phyloP scores from a whole-genome alignment of 1,140 invertebrate genomes.

The Drosophila guanche region DNA sequence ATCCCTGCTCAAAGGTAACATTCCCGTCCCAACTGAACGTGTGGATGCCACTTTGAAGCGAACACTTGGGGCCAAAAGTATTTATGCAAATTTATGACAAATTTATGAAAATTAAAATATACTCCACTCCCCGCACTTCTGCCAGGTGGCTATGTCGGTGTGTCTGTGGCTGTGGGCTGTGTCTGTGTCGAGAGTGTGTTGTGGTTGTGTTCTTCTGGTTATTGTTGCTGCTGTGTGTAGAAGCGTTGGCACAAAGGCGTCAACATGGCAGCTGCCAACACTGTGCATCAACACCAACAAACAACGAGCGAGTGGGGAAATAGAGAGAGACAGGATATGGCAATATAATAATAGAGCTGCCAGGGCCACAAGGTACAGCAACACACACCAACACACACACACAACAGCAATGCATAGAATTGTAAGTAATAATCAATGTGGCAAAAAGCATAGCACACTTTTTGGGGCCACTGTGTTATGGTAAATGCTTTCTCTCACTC shows the following conservation, averaged over 20 bases:
- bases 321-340: slow-evolving; percentile 9
- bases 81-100: slow-evolving; percentile 71
- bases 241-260: slow-evolving; percentile 71
- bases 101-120: slow-evolving; percentile 72
- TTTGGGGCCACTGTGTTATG: no score
- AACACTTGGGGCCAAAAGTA: slow-evolving; percentile 10
- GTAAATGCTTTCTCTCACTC: slow-evolving; percentile 10
- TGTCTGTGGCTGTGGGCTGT: background rate
- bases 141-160: background rate
- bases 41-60: background rate
- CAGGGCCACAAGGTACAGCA: slow-evolving; percentile 28
- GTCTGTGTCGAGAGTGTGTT: slow-evolving; percentile 1
- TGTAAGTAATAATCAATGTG: slow-evolving; percentile 66
- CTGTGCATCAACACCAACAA: slow-evolving; percentile 67
- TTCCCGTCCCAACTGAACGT: background rate
- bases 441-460: slow-evolving; percentile 5
- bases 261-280: slow-evolving; percentile 74
- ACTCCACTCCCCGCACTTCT: background rate
- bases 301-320: slow-evolving; percentile 30
- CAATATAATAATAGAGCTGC: slow-evolving; percentile 53
- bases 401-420: slow-evolving; percentile 16
- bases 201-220: slow-evolving; percentile 8
- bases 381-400: slow-evolving; percentile 25
- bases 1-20: no score
- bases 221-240: slow-evolving; percentile 28